These are phyloP conservation scores for Hozukius guyotensis DNA, from an alignment of 2,797 vertebrate species.

Conservation along the genomic window DNA sequence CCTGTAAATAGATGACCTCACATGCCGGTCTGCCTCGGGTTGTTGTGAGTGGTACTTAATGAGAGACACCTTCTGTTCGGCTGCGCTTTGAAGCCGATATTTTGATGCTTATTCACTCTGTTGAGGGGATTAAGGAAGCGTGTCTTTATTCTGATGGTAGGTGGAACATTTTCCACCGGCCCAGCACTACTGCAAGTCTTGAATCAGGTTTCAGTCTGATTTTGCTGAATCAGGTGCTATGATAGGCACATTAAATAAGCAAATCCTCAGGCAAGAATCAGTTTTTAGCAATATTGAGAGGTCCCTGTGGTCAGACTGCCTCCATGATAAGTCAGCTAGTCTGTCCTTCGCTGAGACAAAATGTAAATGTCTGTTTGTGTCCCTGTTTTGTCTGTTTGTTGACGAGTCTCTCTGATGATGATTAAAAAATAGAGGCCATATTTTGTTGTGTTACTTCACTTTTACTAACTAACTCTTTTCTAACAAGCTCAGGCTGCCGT, in stretches of 20 bases:
- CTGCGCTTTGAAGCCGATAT: conserved; percentile 45
- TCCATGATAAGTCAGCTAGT: conserved; percentile 29
- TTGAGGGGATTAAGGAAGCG: conserved; percentile 49
- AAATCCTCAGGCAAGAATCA: conserved; percentile 51
- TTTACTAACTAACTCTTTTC: conserved; percentile 61
- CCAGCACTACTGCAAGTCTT: conserved; percentile 58
- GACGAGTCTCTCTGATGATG: background rate
- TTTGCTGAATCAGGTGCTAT: conserved; percentile 69
- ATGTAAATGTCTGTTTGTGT: conserved; percentile 46
- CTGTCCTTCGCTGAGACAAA: conserved; percentile 33
- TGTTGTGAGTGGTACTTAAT: conserved; percentile 41
- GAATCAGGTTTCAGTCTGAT: conserved; percentile 70
- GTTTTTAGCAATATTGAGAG: conserved; percentile 43
- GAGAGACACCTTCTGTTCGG: conserved; percentile 38
- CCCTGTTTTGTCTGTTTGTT: conserved; percentile 41
- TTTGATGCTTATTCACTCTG: conserved; percentile 40
- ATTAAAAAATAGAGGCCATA: conserved; percentile 18
- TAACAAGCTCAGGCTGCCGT: conserved; percentile 49
- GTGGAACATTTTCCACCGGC: conserved; percentile 45
- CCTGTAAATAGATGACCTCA: conserved; percentile 45
- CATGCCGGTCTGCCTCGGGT: conserved; percentile 3
- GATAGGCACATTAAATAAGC: conserved; percentile 58
- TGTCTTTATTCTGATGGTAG: conserved; percentile 49
- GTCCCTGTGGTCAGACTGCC: conserved; percentile 39
- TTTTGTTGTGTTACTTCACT: conserved; percentile 29